Conservation (phyloP, 2,888 invertebrate genomes). For the Synanthedon formicaeformis region DNA sequence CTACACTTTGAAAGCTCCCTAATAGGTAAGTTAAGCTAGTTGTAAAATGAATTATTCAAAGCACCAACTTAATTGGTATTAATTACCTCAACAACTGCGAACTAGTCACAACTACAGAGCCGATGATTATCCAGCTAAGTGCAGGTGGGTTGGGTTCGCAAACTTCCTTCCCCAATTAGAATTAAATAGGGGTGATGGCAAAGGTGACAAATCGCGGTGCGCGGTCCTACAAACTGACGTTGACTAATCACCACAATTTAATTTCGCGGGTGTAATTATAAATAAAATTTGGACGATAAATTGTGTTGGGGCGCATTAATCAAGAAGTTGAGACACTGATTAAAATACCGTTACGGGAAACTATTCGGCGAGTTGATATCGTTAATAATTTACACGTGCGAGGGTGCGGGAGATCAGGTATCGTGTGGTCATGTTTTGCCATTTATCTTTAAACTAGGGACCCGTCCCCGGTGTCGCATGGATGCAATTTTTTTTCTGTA, state of each 20-base stretch:
- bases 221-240: conserved; percentile 56
- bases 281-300: conserved; percentile 70
- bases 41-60: conserved; percentile 32
- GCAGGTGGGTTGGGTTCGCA: conserved; percentile 28
- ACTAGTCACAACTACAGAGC: conserved; percentile 35
- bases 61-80: conserved; percentile 27
- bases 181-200: conserved; percentile 41
- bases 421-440: neutral
- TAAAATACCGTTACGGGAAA: conserved; percentile 67
- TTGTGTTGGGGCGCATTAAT: conserved; percentile 65
- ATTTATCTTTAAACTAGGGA: too few species aligned
- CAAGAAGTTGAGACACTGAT: conserved; percentile 73
- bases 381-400: conserved; percentile 64
- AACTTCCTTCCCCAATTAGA: conserved; percentile 64
- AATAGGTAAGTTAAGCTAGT: too few species aligned
- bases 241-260: conserved; percentile 65
- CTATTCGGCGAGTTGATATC: conserved; percentile 66
- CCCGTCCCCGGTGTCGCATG: too few species aligned
- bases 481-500: too few species aligned
- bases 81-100: conserved; percentile 31
- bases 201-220: conserved; percentile 67
- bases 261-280: conserved; percentile 67
- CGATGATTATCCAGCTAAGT: conserved; percentile 41
- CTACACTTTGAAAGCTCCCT: too few species aligned
- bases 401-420: conserved; percentile 28